These are phyloP conservation scores for Tauraco erythrolophus DNA, from an alignment of 2,113 vertebrate genomes.

Conservation along the genomic window DNA sequence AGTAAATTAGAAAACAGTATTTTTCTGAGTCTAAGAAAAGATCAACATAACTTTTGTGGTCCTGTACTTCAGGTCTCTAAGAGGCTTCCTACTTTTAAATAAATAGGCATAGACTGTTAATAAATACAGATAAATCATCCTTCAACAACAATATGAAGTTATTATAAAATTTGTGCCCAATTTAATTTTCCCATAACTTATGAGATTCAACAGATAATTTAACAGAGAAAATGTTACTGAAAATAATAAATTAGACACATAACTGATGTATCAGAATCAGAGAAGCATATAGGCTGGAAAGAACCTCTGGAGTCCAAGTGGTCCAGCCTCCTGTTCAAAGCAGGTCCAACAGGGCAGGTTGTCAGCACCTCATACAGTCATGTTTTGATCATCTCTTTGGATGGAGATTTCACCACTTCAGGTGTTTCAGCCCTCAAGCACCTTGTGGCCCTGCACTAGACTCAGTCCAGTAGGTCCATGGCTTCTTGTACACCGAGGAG, in stretches of 20 bases:
- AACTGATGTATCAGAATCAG: background rate
- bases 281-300: background rate
- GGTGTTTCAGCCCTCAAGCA: background rate
- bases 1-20: background rate
- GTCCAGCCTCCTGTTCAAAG: background rate
- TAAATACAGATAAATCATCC: background rate
- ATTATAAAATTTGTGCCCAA: background rate
- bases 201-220: background rate
- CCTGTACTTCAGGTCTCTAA: background rate
- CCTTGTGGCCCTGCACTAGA: background rate
- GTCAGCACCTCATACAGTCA: background rate
- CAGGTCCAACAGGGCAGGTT: background rate
- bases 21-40: background rate
- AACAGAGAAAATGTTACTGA: background rate
- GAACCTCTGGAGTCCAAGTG: background rate
- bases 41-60: background rate
- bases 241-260: background rate
- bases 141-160: background rate
- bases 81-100: background rate
- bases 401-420: background rate
- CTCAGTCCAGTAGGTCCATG: background rate
- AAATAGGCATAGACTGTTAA: background rate
- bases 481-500: background rate
- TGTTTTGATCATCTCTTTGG: background rate
- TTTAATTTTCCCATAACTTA: background rate